phyloP scores from a whole-genome alignment of 2,888 invertebrate genomes.

The Conchocele bisecta region DNA sequence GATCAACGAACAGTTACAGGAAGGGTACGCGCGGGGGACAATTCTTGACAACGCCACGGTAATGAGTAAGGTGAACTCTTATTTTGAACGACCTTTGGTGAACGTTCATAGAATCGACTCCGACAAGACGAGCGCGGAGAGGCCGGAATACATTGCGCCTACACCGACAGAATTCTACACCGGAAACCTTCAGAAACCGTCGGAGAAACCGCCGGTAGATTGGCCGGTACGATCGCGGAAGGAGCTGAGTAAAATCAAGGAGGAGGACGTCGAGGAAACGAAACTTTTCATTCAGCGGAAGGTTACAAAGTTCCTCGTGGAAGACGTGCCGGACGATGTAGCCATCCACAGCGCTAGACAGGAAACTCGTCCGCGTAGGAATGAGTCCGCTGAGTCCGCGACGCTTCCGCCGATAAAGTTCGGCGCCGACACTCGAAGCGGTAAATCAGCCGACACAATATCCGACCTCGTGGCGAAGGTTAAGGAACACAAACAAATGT shows the following conservation, averaged over 20 bases:
- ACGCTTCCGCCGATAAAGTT: constrained; percentile 54
- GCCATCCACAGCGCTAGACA: constrained; percentile 31
- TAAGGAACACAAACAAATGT: too few species aligned
- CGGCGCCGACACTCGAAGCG: constrained; percentile 40
- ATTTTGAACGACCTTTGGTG: constrained; percentile 53
- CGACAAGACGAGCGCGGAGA: neutral
- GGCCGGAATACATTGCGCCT: neutral
- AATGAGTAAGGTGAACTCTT: constrained; percentile 40
- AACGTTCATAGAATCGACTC: constrained; percentile 24
- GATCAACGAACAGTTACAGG: constrained; percentile 53
- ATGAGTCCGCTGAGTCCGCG: constrained; percentile 27
- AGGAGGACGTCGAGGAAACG: neutral
- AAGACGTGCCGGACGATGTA: constrained; percentile 48
- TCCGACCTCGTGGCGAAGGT: too few species aligned
- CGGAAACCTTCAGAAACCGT: constrained; percentile 12
- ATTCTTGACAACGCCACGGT: constrained; percentile 47
- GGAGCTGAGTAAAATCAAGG: too few species aligned
- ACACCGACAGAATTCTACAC: constrained; percentile 43
- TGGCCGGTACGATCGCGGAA: neutral
- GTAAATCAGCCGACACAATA: too few species aligned
- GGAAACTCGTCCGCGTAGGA: neutral
- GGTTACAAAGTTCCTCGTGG: constrained; percentile 42
- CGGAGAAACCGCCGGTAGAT: neutral
- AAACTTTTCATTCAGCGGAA: constrained; percentile 42
- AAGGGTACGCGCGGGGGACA: constrained; percentile 52